These are phyloP conservation scores for Nezara viridula DNA, from an alignment of 2,888 invertebrate species.

Conservation along the genomic window DNA sequence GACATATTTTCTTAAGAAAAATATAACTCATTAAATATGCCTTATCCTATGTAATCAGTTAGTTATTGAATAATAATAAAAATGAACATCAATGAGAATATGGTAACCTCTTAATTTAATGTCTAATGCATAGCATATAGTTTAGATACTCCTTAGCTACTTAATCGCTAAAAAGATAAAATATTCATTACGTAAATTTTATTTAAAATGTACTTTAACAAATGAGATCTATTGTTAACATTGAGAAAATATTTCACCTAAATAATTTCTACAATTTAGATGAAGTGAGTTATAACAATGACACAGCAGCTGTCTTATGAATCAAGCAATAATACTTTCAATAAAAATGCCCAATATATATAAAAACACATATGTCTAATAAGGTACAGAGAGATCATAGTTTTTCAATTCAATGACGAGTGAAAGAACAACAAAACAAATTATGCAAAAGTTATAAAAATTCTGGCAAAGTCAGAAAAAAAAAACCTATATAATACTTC, in stretches of 20 bases:
- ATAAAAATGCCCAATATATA: not conserved
- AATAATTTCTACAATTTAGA: not conserved
- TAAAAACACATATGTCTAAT: not conserved
- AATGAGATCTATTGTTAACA: conserved; percentile 1
- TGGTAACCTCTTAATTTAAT: not conserved
- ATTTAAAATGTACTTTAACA: not conserved
- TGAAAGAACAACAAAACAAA: too few relatives aligned
- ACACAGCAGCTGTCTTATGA: not conserved
- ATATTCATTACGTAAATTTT: not conserved
- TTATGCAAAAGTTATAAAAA: not conserved
- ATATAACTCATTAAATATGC: not conserved
- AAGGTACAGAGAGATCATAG: conserved; percentile 30
- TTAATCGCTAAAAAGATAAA: not conserved
- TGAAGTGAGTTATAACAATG: not conserved
- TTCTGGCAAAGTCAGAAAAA: not conserved
- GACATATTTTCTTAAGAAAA: conserved; percentile 11
- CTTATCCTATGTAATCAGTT: not conserved
- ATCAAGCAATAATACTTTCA: not conserved
- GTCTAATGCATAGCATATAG: not conserved
- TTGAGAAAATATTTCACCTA: not conserved
- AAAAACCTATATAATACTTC: not conserved
- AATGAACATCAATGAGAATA: not conserved
- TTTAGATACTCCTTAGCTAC: not conserved
- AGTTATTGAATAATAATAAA: not conserved
- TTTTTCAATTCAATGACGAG: not conserved